Base-by-base conservation (phyloP, 2,888 invertebrate genomes). In the Hartigia nigra region DNA sequence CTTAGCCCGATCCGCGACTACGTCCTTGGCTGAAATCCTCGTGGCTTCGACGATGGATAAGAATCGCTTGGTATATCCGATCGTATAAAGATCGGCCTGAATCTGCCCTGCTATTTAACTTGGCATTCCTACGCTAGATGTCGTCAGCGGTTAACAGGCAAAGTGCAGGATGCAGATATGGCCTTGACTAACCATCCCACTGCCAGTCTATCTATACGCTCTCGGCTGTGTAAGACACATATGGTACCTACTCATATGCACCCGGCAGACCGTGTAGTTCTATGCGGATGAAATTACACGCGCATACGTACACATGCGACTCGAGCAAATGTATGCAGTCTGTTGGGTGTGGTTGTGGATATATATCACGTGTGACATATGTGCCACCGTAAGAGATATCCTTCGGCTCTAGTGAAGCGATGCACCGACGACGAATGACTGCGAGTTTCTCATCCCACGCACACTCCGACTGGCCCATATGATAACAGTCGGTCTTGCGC, bases 81-180 rank as follows among this genome's bases (percentile, higher is more conserved):
- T 55, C 55, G 9, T 14, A 55, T 2, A 5, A 23, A 23, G 55
- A 55, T 55, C 55, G 55, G 23, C 55, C 55, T 55, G 55, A 55
- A 55, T 55, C 55, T 55, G 55, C 55, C 55, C 55, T 55, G 23
- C 23, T 9, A 55, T 2, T 31, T 34, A 34, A 72, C 72, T 72
- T 31, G 12, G 31, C 31, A 72, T 72, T 72, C 72, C 72, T 31
- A 34, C 31, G 35, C n/a, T 32, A 75, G 75, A 75, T 75, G 75
- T 75, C 75, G 75, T 34, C 36, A 36, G 75, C 37, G 75, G 75
- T 34, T 34, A 34, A 34, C 75, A 32, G 83, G 81, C 81, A 82
- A 76, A 82, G 82, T 79, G 84, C 85, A 86, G 84, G 86, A 86
- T 86, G 86, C 86, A 85, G 84, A 86, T 85, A 85, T 82, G 86